A percentile compares a stretch with the other conserved stretches of the same genome.
Evolutionary conservation across 1,140 invertebrate genomes (phyloP).

Genomic region (Dryas iulia): DNA sequence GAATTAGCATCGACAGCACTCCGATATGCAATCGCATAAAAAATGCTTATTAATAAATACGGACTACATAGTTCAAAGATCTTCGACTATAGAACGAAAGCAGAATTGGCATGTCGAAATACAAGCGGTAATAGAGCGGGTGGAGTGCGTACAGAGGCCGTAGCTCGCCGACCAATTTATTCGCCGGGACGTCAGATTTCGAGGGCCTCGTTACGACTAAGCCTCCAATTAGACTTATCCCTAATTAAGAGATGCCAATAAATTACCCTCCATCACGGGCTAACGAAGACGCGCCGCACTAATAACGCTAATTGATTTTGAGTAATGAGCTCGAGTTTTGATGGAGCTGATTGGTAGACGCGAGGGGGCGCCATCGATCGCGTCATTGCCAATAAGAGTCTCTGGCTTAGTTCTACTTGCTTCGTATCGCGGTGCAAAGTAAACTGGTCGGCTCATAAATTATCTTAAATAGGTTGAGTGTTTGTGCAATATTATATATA

Average conservation of each 20-base stretch:
- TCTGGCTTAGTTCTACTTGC: constrained; percentile 14
- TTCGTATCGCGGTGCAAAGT: constrained; percentile 20
- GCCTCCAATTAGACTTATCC: constrained; percentile 82
- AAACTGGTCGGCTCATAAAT: constrained; percentile 24
- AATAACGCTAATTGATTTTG: constrained; percentile 81
- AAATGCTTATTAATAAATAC: not conserved
- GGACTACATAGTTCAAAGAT: constrained; percentile 2
- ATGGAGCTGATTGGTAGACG: constrained; percentile 70
- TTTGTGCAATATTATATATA: constrained; percentile 24
- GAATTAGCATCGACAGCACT: not conserved
- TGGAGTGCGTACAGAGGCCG: constrained; percentile 58
- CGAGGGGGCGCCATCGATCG: constrained; percentile 59
- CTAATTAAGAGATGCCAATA: constrained; percentile 82
- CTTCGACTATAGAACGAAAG: constrained; percentile 5
- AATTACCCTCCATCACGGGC: constrained; percentile 81
- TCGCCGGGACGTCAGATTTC: constrained; percentile 78
- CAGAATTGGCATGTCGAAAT: constrained; percentile 64
- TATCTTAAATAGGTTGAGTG: constrained; percentile 23
- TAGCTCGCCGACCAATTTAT: constrained; percentile 69
- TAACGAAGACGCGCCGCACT: constrained; percentile 79
- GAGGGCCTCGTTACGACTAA: constrained; percentile 80
- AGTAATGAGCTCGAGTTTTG: constrained; percentile 79
- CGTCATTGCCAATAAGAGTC: constrained; percentile 34
- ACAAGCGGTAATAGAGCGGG: constrained; percentile 54
- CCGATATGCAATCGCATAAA: not conserved